Evolutionary conservation across 2,797 vertebrate species (phyloP).

Genomic region (Adelosebastes latens): DNA sequence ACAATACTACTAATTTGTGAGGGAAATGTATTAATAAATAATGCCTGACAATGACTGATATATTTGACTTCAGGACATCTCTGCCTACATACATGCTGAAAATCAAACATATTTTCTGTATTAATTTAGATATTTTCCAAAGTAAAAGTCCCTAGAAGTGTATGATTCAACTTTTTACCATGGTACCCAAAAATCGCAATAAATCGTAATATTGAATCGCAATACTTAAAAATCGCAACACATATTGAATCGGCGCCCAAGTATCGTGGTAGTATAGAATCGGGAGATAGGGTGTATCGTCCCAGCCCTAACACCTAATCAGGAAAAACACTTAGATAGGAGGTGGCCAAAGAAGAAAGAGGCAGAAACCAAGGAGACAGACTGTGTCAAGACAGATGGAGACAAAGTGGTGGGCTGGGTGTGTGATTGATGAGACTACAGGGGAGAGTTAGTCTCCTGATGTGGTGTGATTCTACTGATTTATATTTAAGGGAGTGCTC

Average conservation of each 20-base stretch:
- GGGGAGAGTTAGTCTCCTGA: conserved; percentile 71
- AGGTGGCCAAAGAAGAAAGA: conserved; percentile 8
- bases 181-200: rapidly evolving
- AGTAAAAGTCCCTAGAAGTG: too few species aligned
- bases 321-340: conserved; percentile 11
- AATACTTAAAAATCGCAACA: rapidly evolving
- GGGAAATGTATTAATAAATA: too few species aligned
- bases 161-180: too few species aligned
- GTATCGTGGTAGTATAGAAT: too few species aligned
- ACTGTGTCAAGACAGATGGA: conserved; percentile 45
- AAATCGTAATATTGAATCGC: too few species aligned
- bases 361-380: conserved; percentile 37
- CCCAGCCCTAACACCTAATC: not conserved
- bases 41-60: too few species aligned
- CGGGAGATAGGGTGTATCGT: too few species aligned
- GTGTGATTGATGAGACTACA: conserved; percentile 77
- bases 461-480: conserved; percentile 72
- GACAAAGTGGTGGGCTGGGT: conserved; percentile 59
- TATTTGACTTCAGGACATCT: too few species aligned
- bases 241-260: too few species aligned
- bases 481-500: conserved; percentile 78
- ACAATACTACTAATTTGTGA: too few species aligned
- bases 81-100: too few species aligned
- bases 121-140: too few species aligned
- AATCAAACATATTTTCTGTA: rapidly evolving